Evolutionary conservation across 2,113 vertebrate genomes (phyloP).

Genomic region (Nycticorax nycticorax): DNA sequence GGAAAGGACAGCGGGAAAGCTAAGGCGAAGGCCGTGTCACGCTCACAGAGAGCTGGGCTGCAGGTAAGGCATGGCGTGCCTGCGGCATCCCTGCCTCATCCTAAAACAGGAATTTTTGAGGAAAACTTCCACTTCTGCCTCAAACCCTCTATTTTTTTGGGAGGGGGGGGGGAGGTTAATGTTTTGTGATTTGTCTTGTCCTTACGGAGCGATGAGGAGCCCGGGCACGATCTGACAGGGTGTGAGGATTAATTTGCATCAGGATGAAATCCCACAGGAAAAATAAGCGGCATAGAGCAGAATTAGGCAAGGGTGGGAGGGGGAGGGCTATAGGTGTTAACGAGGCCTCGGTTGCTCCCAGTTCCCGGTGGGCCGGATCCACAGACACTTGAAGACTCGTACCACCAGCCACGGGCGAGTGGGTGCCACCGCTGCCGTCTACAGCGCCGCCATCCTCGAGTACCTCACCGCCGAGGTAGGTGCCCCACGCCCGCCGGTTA

Average conservation of each 20-base stretch:
- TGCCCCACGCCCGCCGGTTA: accelerated
- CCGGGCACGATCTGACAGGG: background rate
- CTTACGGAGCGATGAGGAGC: accelerated
- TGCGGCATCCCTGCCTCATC: accelerated
- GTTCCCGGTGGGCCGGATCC: slow-evolving; percentile 98
- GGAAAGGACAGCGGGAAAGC: slow-evolving; percentile 99
- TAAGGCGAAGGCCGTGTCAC: slow-evolving; percentile 97
- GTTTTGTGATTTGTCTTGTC: background rate
- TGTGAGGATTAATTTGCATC: background rate
- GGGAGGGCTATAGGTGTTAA: background rate
- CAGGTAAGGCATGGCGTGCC: slow-evolving; percentile 76
- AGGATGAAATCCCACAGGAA: background rate
- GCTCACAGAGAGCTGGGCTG: slow-evolving; percentile 95
- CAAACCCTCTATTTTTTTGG: accelerated
- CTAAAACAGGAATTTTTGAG: accelerated
- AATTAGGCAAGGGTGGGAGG: too few species aligned
- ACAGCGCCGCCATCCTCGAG: slow-evolving; percentile 96
- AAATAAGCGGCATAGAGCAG: too few species aligned
- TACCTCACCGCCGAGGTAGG: slow-evolving; percentile 96
- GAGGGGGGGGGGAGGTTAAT: accelerated
- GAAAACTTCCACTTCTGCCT: background rate
- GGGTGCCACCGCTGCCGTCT: slow-evolving; percentile 96
- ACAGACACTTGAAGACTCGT: slow-evolving; percentile 96
- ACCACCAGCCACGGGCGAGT: slow-evolving; percentile 96
- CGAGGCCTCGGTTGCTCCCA: background rate